Percentiles rank a stretch among this genome's conserved stretches.
phyloP scores from a whole-genome alignment of 2,888 invertebrate species.

The Hermaeophaga mercurialis region DNA sequence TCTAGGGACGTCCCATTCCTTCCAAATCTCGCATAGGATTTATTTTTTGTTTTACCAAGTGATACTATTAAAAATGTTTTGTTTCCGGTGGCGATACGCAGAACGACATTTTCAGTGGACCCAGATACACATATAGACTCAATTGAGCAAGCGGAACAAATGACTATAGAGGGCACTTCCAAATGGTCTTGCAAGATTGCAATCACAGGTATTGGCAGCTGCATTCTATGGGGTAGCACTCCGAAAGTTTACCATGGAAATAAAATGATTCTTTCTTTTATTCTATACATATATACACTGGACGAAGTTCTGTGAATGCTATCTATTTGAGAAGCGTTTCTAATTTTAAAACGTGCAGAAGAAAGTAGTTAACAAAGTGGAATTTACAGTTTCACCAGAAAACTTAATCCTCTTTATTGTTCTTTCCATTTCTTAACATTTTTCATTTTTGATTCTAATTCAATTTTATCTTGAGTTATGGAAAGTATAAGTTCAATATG shows the following conservation, averaged over 20 bases:
- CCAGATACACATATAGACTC: slow-evolving; percentile 97
- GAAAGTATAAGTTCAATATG: too few species aligned
- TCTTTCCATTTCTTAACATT: too few species aligned
- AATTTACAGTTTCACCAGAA: too few species aligned
- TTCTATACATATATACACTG: slow-evolving; percentile 11
- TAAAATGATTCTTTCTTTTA: slow-evolving; percentile 10
- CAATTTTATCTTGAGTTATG: too few species aligned
- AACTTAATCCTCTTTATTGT: too few species aligned
- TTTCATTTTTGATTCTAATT: too few species aligned
- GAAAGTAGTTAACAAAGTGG: slow-evolving; percentile 19
- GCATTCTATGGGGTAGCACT: slow-evolving; percentile 56
- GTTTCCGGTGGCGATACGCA: slow-evolving; percentile 60
- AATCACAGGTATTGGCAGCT: slow-evolving; percentile 87
- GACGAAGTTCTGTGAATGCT: slow-evolving; percentile 21
- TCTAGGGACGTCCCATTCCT: background rate
- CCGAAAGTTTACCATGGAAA: slow-evolving; percentile 10
- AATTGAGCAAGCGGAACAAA: slow-evolving; percentile 96
- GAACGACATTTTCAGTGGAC: slow-evolving; percentile 97
- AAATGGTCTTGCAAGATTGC: slow-evolving; percentile 99
- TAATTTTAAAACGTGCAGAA: slow-evolving; percentile 17
- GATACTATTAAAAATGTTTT: slow-evolving; percentile 30
- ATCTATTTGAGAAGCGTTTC: slow-evolving; percentile 15
- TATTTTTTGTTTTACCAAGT: slow-evolving; percentile 9
- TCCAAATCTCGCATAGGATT: background rate
- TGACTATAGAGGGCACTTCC: slow-evolving; percentile 98